phyloP scores from a whole-genome alignment of 2,113 vertebrate genomes.

The Campylomormyrus numenius region DNA sequence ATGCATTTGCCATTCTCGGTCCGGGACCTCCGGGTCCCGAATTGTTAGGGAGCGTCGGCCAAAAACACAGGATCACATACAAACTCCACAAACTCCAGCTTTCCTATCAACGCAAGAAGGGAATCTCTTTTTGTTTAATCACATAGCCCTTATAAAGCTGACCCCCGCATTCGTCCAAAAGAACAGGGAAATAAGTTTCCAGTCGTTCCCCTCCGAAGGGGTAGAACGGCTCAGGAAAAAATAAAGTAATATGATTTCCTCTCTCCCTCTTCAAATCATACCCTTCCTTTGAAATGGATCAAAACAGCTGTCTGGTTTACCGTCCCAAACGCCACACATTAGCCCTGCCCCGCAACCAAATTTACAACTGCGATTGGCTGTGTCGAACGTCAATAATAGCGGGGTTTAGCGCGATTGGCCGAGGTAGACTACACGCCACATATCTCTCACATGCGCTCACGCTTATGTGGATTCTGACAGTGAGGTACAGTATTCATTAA shows the following conservation, averaged over 20 bases:
- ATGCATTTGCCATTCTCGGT: slow-evolving; percentile 6
- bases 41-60: slow-evolving; percentile 21
- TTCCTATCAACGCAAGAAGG: slow-evolving; percentile 26
- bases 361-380: slow-evolving; percentile 42
- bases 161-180: background rate
- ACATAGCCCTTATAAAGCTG: background rate
- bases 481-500: slow-evolving; percentile 26
- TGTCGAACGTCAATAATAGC: slow-evolving; percentile 15
- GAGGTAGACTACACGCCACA: slow-evolving; percentile 24
- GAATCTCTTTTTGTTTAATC: background rate
- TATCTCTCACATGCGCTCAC: slow-evolving; percentile 45
- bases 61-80: slow-evolving; percentile 24
- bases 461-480: slow-evolving; percentile 23
- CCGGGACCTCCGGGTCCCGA: slow-evolving; percentile 28
- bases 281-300: slow-evolving; percentile 31
- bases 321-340: slow-evolving; percentile 38
- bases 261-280: slow-evolving; percentile 27
- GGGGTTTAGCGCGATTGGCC: slow-evolving; percentile 45
- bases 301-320: slow-evolving; percentile 55
- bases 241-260: slow-evolving; percentile 13
- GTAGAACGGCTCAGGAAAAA: background rate
- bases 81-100: slow-evolving; percentile 25
- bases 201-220: background rate
- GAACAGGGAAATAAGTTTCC: background rate
- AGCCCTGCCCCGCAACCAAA: slow-evolving; percentile 29